Base-by-base conservation (phyloP, 1,140 invertebrate genomes). In the Micrasema minimum region DNA sequence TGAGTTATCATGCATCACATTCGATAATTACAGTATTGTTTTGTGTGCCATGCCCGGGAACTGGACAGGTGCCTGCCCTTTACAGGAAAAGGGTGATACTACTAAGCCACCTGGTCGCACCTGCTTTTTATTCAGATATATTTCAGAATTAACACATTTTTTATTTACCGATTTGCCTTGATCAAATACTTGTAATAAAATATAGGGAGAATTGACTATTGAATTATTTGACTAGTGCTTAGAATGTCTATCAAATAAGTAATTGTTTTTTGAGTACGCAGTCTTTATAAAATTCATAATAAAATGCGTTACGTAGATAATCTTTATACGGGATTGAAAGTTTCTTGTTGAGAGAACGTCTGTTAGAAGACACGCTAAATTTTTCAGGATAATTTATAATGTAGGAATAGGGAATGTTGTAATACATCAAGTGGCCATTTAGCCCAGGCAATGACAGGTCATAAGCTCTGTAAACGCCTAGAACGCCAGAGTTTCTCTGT, bases 21-120 rank as follows among this genome's bases (percentile, higher is more conserved):
- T 22, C 22, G 48, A 51, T 51, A 51, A 51, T 51, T 51, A 14
- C 48, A 51, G 20, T 51, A 20, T 57, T 57, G 6, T 9, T 6
- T 10, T 26, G 14, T n/a, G 20, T 31, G 2, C 9, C 26, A 2
- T 12, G 1, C 31, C 10, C 53, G 53, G n/a, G 53, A 57, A 57
- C 12, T 18, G 51, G 35, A 35, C 53, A 57, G 53, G 53, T 57
- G 53, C 26, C 23, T 3, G 53, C n/a, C 23, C 9, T 31, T 31
- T 4, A 31, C 26, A 7, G 26, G 26, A 31, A 35, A 26, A 10
- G 26, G 16, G 51, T 12, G 23, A 22, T 16, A 31, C 51, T 26
- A 2, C 51, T 6, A 31, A 31, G 5, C 51, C 12, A n/a, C 53
- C 26, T 31, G 35, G 20, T n/a, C n/a, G 35, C 53, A 57, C 53